A percentile compares a stretch with the other conserved stretches of the same genome.
Evolutionary conservation across 2,113 vertebrate genomes (phyloP).

Genomic region (Eira barbara): DNA sequence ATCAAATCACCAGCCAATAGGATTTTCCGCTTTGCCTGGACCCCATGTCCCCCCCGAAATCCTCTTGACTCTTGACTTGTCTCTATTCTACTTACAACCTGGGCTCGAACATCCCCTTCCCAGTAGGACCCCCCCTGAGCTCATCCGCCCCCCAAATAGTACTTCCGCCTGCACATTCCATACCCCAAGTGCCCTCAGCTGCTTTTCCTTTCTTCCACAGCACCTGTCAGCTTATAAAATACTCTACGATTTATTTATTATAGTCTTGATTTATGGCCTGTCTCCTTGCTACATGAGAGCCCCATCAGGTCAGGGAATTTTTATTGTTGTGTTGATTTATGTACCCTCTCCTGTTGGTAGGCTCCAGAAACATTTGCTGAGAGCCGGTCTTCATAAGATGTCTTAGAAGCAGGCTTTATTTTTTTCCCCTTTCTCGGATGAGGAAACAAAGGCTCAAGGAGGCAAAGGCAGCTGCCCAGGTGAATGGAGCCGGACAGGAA

Average conservation of each 20-base stretch:
- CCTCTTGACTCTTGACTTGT: neutral
- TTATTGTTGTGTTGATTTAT: neutral
- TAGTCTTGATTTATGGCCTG: neutral
- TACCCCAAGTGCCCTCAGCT: rapidly evolving
- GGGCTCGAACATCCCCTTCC: neutral
- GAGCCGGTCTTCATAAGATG: neutral
- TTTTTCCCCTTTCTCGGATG: neutral
- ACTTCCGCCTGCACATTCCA: neutral
- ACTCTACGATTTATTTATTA: neutral
- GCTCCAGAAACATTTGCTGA: neutral
- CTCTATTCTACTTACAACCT: neutral
- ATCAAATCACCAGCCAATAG: neutral
- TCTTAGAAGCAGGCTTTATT: neutral
- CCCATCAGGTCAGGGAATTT: neutral
- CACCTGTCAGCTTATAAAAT: neutral
- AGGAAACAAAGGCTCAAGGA: neutral
- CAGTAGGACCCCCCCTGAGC: too few species aligned
- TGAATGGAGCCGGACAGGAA: neutral
- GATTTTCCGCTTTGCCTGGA: neutral
- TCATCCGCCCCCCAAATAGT: neutral
- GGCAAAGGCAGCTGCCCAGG: neutral
- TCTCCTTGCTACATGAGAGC: neutral
- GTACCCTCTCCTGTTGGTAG: neutral
- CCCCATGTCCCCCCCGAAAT: neutral
- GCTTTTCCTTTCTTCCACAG: neutral